phyloP scores from a whole-genome alignment of 2,113 vertebrate species.

The Brachypteracias leptosomus region DNA sequence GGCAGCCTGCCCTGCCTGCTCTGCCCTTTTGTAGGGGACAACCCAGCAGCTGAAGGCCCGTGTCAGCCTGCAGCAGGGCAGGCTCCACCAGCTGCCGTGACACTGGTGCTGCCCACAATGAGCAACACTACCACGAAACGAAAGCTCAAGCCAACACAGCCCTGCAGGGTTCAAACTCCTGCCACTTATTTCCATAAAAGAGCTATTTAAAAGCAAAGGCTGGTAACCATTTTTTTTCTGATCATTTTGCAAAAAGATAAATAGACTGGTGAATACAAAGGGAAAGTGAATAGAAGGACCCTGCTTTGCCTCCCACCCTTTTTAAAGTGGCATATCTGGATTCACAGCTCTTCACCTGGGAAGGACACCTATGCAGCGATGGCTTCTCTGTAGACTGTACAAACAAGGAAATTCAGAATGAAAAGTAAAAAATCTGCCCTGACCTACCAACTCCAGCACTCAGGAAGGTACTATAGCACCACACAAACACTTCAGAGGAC shows the following conservation, averaged over 20 bases:
- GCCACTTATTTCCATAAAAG: background rate
- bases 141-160: background rate
- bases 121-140: background rate
- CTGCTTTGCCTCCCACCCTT: background rate
- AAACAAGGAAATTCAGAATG: background rate
- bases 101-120: background rate
- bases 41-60: background rate
- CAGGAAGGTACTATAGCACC: background rate
- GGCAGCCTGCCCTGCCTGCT: background rate
- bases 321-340: background rate
- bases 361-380: background rate
- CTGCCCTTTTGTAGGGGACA: background rate
- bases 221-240: background rate
- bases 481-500: accelerated
- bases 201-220: background rate
- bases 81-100: background rate
- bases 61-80: background rate
- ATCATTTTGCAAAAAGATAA: background rate
- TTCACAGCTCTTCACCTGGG: background rate
- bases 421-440: background rate
- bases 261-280: background rate
- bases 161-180: background rate
- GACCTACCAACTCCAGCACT: background rate
- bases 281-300: background rate
- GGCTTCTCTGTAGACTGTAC: background rate